phyloP scores from a whole-genome alignment of 2,888 invertebrate species.

The Spatulosminthurus flaviceps region DNA sequence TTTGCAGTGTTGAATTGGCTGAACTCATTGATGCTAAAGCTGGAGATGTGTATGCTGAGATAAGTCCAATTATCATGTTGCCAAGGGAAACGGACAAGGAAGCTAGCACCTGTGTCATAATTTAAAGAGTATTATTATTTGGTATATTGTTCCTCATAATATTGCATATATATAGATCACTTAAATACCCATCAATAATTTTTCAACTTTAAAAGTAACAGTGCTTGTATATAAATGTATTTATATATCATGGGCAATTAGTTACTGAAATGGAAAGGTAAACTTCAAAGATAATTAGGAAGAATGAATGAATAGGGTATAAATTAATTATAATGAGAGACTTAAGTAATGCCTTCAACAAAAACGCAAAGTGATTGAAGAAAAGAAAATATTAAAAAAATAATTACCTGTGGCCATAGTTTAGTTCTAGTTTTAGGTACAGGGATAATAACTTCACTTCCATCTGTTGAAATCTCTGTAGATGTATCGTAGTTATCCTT shows the following conservation, averaged over 20 bases:
- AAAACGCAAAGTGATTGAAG: no score
- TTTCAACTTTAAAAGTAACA: neutral
- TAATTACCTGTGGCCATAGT: constrained; percentile 48
- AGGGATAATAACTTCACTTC: constrained; percentile 46
- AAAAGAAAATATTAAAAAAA: no score
- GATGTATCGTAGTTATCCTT: constrained; percentile 34
- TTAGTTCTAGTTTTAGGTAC: constrained; percentile 36
- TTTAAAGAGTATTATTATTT: neutral
- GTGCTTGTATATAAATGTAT: neutral
- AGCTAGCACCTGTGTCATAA: constrained; percentile 75
- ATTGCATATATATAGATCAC: neutral
- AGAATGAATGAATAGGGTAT: no score
- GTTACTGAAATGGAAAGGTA: neutral
- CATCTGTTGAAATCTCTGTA: constrained; percentile 39
- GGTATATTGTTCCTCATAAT: neutral
- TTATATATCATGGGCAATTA: no score
- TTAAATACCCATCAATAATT: neutral
- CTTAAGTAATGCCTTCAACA: no score
- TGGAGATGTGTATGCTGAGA: constrained; percentile 83
- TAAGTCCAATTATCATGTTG: constrained; percentile 86
- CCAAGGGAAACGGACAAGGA: constrained; percentile 87
- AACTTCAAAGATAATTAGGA: no score
- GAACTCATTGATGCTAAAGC: constrained; percentile 52
- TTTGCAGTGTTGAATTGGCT: constrained; percentile 49
- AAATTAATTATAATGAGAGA: no score